These are phyloP conservation scores for Lasioglossum calceatum DNA, from an alignment of 2,888 invertebrate species.

Conservation along the genomic window DNA sequence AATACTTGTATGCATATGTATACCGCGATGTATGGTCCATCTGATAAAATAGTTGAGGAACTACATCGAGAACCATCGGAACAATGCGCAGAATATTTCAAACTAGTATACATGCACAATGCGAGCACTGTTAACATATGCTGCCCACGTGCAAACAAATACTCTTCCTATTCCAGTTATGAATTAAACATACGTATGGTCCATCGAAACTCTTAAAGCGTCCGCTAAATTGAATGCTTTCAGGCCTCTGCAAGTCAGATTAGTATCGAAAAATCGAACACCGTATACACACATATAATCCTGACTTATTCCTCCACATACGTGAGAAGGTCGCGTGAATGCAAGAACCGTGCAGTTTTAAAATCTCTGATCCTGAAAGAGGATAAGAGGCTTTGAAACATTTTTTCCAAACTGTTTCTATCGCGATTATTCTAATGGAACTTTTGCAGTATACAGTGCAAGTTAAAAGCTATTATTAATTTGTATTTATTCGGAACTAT, in stretches of 20 bases:
- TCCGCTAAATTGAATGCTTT: constrained; percentile 42
- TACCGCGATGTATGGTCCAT: no score
- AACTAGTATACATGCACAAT: background rate
- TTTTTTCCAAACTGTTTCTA: background rate
- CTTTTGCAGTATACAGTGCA: background rate
- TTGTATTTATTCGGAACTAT: background rate
- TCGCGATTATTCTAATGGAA: no score
- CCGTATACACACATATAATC: constrained; percentile 11
- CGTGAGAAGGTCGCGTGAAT: background rate
- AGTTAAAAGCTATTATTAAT: background rate
- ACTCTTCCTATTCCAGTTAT: constrained; percentile 28
- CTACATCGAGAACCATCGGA: background rate
- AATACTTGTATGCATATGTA: no score
- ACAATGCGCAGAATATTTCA: background rate
- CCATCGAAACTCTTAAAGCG: constrained; percentile 21
- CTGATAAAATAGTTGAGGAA: background rate
- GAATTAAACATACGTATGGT: constrained; percentile 48
- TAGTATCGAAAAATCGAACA: constrained; percentile 43
- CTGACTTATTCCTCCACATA: background rate
- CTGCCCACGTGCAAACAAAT: constrained; percentile 2
- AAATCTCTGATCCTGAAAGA: background rate
- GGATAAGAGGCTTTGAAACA: background rate
- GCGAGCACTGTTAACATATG: constrained; percentile 8
- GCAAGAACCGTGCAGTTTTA: background rate
- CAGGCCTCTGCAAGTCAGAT: constrained; percentile 52